Percentiles rank a stretch among this genome's conserved stretches.
Evolutionary conservation across 30 jellyfish, hydroid and myxozoan species (phyloP).

Genomic region (Cassiopea andromeda): DNA sequence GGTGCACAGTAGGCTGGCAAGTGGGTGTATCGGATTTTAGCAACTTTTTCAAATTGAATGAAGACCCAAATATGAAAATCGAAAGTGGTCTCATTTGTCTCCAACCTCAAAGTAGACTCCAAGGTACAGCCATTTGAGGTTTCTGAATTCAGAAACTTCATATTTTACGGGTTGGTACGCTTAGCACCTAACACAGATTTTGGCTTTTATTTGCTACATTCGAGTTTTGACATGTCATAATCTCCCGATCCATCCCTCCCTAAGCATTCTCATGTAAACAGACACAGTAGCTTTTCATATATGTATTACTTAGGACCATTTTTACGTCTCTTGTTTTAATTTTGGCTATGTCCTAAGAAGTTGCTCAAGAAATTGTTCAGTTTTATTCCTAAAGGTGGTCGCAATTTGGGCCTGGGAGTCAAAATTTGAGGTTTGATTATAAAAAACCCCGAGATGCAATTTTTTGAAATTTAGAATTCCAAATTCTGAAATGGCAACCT

Average conservation of each 20-base stretch:
- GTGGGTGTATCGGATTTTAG: constrained; percentile 15
- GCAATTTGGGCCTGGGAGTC: neutral
- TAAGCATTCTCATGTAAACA: neutral
- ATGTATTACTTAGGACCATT: neutral
- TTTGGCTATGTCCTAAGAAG: neutral
- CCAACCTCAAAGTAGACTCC: neutral
- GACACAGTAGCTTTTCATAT: neutral
- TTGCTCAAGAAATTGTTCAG: neutral
- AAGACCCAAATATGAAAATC: neutral
- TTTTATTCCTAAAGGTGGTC: neutral
- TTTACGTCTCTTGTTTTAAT: neutral
- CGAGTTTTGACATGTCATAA: neutral
- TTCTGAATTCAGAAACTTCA: neutral
- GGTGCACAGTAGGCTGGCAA: constrained; percentile 25
- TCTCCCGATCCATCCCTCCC: neutral
- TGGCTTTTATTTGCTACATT: neutral
- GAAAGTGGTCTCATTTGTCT: constrained; percentile 25
- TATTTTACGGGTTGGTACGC: neutral
- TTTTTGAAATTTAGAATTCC: neutral
- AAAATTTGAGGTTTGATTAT: neutral
- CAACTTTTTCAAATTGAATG: constrained; percentile 1
- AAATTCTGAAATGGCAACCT: neutral
- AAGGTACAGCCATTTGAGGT: constrained; percentile 7
- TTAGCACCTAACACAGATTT: neutral
- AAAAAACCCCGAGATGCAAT: constrained; percentile 24